Evolutionary conservation across 2,888 invertebrate genomes (phyloP), one percentile per base, ranked within the genome.

Genomic region (Eristalinus aeneus): DNA sequence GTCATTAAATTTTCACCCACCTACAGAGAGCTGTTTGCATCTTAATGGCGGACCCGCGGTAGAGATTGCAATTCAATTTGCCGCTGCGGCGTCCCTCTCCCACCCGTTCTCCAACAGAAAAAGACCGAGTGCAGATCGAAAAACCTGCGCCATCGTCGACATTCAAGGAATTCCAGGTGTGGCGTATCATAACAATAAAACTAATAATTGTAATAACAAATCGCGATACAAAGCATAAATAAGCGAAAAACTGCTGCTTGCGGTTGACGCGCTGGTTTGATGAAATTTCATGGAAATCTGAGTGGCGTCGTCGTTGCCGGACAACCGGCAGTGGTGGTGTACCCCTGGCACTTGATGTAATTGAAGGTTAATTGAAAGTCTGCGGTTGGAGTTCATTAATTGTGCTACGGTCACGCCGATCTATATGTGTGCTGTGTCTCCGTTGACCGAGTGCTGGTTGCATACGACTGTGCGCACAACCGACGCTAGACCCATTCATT

Each of bases 341-440:
- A 80, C 36, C 56, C 36, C 58, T 63, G 77, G 64, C 73, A 81
- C 64, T 81, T 74, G 81, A 63, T 69, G 77, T 81, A 81, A 86
- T 86, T 86, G 85, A 86, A 86, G 85, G 81, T 86, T 86, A 86
- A 86, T 86, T 81, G 85, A 81, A 86, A 81, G 85, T 73, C 68
- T 46, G 72, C 63, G 67, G 31, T 77, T 77, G 68, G 73, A 73
- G 63, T 86, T 81, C 65, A 81, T 77, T 86, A 77, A 74, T 86
- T 81, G 77, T 77, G 67, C 53, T 68, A 72, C 39, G 76, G 73
- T 76, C 68, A 84, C 60, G 53, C 4, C 56, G 67, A 20, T 58
- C 64, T 60, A 31, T 61, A 56, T 36, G 46, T 63, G 56, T 74
- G 31, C 67, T 60, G 39, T 73, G 78, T 58, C 63, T 63, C 67